A percentile compares a stretch with the other conserved stretches of the same genome.
Conservation (phyloP, 1,140 invertebrate genomes). For the Megalopta genalis region DNA sequence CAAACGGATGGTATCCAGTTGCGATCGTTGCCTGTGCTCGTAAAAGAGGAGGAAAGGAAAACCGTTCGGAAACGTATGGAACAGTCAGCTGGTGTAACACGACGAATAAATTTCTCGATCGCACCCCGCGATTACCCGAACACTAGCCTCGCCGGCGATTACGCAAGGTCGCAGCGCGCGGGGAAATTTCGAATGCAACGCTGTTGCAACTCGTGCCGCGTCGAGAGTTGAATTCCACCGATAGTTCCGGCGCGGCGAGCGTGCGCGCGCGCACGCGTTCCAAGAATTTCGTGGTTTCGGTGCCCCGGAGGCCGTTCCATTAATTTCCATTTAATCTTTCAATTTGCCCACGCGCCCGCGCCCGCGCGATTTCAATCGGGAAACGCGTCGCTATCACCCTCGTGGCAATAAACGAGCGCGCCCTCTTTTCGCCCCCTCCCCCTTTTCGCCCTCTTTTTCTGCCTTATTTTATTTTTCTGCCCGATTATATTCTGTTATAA, state of each 20-base stretch:
- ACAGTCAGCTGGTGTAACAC: conserved; percentile 12
- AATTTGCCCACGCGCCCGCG: background rate
- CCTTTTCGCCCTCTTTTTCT: too few relatives aligned
- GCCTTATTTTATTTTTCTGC: too few relatives aligned
- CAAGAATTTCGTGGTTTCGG: conserved; percentile 13
- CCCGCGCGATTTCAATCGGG: background rate
- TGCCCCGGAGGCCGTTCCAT: conserved; percentile 6
- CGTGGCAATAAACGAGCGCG: too few relatives aligned
- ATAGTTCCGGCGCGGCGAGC: conserved; percentile 36
- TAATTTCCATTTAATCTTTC: conserved; percentile 17
- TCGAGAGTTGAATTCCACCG: conserved; percentile 24
- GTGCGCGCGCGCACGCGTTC: conserved; percentile 5
- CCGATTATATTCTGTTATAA: too few relatives aligned
- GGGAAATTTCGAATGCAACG: conserved; percentile 57
- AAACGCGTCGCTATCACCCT: background rate
- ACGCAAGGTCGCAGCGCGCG: conserved; percentile 44
- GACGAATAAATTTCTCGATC: conserved; percentile 57
- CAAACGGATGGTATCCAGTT: too few relatives aligned
- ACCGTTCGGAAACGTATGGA: background rate
- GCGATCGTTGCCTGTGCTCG: too few relatives aligned
- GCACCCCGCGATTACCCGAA: conserved; percentile 57
- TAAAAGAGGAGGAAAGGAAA: too few relatives aligned
- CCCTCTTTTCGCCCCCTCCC: too few relatives aligned
- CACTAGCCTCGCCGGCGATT: conserved; percentile 44
- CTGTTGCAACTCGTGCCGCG: conserved; percentile 41